These are phyloP conservation scores for Eciton burchellii DNA, from an alignment of 1,140 invertebrate genomes.

Conservation along the genomic window DNA sequence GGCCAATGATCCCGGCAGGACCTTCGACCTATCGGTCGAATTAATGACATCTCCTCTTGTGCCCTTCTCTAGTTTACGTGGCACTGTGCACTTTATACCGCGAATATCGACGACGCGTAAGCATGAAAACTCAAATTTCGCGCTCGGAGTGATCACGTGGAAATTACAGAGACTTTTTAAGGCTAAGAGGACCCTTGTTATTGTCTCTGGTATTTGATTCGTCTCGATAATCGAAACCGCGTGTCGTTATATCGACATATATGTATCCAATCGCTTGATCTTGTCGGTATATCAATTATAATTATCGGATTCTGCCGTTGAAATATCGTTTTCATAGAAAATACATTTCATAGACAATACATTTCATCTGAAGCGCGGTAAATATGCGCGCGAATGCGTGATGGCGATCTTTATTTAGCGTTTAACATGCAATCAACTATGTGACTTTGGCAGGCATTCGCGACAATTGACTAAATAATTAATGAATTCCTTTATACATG, in stretches of 20 bases:
- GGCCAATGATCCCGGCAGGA: conserved; percentile 47
- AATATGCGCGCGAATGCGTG: not conserved
- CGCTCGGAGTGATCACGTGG: not conserved
- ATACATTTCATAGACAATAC: conserved; percentile 25
- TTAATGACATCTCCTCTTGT: conserved; percentile 49
- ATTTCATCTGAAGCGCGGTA: not conserved
- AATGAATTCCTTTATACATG: conserved; percentile 12
- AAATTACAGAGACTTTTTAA: conserved; percentile 52
- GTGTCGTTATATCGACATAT: not conserved
- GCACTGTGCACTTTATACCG: conserved; percentile 25
- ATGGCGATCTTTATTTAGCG: conserved; percentile 11
- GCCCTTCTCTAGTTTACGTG: conserved; percentile 24
- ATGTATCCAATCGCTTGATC: not conserved
- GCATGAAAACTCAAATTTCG: not conserved
- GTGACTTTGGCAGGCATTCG: not conserved
- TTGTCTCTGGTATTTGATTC: conserved; percentile 18
- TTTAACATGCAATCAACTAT: not conserved
- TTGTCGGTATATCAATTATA: too few relatives aligned
- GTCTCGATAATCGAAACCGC: not conserved
- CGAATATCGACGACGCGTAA: not conserved
- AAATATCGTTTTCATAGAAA: not conserved
- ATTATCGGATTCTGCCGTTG: not conserved
- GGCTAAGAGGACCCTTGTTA: too few relatives aligned
- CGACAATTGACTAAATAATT: conserved; percentile 23
- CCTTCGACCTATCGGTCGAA: conserved; percentile 38